phyloP scores from a whole-genome alignment of 92 coral and sea anemone species.

The Isaurus tuberculatus region DNA sequence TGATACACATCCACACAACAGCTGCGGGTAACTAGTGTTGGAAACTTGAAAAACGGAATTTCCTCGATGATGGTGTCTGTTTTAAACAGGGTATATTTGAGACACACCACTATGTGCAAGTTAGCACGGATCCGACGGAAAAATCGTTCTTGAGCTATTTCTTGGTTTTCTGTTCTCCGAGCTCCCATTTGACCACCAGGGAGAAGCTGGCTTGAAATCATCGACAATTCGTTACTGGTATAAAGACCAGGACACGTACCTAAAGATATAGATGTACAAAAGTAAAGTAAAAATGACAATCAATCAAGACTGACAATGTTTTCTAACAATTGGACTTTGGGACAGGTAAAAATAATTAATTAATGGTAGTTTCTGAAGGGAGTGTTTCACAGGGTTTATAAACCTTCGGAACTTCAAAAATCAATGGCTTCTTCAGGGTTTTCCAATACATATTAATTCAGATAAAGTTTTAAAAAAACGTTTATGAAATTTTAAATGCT shows the following conservation, averaged over 20 bases:
- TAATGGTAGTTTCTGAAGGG: no score
- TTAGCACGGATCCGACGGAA: slow-evolving; percentile 93
- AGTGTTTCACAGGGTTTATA: no score
- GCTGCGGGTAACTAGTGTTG: slow-evolving; percentile 82
- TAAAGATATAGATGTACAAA: slow-evolving; percentile 3
- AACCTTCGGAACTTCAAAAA: no score
- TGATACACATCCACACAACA: slow-evolving; percentile 88
- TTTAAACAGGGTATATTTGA: slow-evolving; percentile 64
- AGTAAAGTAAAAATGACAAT: not conserved
- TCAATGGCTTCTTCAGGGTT: no score
- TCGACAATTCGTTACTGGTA: slow-evolving; percentile 75
- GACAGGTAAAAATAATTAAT: no score
- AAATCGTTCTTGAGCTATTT: slow-evolving; percentile 93
- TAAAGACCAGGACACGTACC: slow-evolving; percentile 95
- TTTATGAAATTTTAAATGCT: no score
- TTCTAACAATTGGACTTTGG: no score
- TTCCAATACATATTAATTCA: no score
- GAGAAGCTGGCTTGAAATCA: slow-evolving; percentile 89
- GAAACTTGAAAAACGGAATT: slow-evolving; percentile 71
- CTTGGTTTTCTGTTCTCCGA: slow-evolving; percentile 81
- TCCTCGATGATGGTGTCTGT: slow-evolving; percentile 52
- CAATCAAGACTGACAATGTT: no score
- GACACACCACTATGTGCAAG: slow-evolving; percentile 85
- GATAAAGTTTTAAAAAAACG: no score
- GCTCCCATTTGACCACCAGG: slow-evolving; percentile 93